A percentile compares a stretch with the other conserved stretches of the same genome.
These are phyloP conservation scores for Numenius phaeopus DNA, from an alignment of 2,797 vertebrate species.

Conservation along the genomic window DNA sequence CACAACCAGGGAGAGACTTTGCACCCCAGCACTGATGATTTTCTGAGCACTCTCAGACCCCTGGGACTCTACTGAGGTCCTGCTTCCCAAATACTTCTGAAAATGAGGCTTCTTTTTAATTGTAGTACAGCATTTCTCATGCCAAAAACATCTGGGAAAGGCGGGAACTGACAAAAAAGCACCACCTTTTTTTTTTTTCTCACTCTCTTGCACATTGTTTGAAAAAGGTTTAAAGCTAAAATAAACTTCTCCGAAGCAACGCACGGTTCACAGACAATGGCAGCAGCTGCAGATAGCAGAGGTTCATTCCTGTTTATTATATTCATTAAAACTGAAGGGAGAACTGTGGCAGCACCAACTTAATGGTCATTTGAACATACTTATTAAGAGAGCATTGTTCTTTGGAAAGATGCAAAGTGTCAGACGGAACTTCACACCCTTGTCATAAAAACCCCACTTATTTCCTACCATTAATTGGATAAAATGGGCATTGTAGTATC, in stretches of 20 bases:
- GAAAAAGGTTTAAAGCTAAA: conserved; percentile 65
- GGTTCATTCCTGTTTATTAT: conserved; percentile 65
- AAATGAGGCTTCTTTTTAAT: conserved; percentile 34
- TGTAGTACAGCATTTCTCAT: neutral
- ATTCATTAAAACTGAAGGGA: conserved; percentile 61
- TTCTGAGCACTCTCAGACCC: neutral
- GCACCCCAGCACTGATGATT: accelerated
- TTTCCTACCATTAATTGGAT: conserved; percentile 67
- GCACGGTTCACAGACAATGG: conserved; percentile 22
- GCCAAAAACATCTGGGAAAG: conserved; percentile 39
- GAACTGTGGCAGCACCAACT: conserved; percentile 36
- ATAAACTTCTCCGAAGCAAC: conserved; percentile 51
- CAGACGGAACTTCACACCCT: conserved; percentile 69
- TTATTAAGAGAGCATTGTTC: conserved; percentile 65
- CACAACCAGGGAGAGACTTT: neutral
- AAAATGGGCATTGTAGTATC: conserved; percentile 36
- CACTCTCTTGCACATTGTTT: conserved; percentile 44
- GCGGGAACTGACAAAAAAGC: neutral
- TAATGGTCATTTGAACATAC: conserved; percentile 63
- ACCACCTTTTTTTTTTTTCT: neutral
- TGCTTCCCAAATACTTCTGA: conserved; percentile 5
- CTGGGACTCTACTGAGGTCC: neutral
- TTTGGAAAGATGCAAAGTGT: conserved; percentile 58
- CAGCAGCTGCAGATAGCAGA: conserved; percentile 66
- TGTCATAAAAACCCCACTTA: conserved; percentile 55